A percentile compares a stretch with the other conserved stretches of the same genome.
phyloP scores from a whole-genome alignment of 2,797 vertebrate species.

The Thunnus albacares region DNA sequence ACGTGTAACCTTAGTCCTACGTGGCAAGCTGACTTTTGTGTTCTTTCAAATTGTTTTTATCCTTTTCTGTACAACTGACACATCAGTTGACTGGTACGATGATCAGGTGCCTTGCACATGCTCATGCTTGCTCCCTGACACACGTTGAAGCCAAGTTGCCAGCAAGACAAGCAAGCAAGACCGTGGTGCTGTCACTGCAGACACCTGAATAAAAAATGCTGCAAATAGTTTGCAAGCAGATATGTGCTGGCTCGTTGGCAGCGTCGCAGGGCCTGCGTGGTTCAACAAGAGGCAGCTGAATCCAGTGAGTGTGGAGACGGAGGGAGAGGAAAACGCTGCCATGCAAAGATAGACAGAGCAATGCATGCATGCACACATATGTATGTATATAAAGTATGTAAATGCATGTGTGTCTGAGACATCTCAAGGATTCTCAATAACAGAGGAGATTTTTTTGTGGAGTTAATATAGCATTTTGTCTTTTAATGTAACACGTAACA shows the following conservation, averaged over 20 bases:
- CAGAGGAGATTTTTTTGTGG: not conserved
- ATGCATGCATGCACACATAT: constrained; percentile 20
- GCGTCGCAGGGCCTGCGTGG: constrained; percentile 51
- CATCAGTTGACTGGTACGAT: constrained; percentile 68
- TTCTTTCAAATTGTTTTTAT: constrained; percentile 72
- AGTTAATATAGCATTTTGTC: no score
- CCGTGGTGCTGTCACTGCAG: constrained; percentile 73
- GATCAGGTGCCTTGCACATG: constrained; percentile 79
- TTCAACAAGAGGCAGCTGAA: constrained; percentile 70
- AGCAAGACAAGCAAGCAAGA: constrained; percentile 44
- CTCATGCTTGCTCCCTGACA: constrained; percentile 79
- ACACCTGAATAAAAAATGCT: constrained; percentile 77
- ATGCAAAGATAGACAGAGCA: constrained; percentile 20
- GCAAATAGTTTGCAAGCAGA: constrained; percentile 73
- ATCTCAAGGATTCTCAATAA: not conserved
- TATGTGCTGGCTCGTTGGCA: constrained; percentile 72
- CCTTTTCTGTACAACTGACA: constrained; percentile 73
- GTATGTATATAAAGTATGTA: constrained; percentile 10
- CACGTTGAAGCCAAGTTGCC: constrained; percentile 64
- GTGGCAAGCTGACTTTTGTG: constrained; percentile 65
- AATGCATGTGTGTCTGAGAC: constrained; percentile 13
- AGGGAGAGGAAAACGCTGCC: not conserved
- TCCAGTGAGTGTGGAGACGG: constrained; percentile 47
- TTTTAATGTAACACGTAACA: no score
- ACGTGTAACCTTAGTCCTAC: constrained; percentile 58